Percentiles rank a stretch among this genome's conserved stretches.
phyloP scores from a whole-genome alignment of 2,797 vertebrate genomes.

The Acanthis flammea region DNA sequence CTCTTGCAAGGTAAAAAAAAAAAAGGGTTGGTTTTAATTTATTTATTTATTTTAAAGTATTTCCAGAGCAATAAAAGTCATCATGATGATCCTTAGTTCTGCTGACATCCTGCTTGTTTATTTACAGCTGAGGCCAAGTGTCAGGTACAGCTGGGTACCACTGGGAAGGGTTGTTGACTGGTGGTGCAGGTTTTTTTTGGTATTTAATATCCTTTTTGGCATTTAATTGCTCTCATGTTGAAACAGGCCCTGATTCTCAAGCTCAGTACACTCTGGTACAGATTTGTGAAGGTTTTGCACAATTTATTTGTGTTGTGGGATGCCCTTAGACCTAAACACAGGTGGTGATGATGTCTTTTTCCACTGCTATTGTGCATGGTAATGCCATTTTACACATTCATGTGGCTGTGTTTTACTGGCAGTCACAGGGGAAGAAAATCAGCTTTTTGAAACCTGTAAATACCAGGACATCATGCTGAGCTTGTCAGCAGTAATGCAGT shows the following conservation, averaged over 20 bases:
- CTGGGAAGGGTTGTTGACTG: not conserved
- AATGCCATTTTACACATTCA: rapidly evolving
- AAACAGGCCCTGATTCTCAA: not conserved
- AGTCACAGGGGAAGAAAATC: not conserved
- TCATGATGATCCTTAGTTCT: not conserved
- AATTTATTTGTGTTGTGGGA: not conserved
- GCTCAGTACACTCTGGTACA: not conserved
- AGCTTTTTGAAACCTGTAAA: not conserved
- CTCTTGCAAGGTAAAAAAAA: not conserved
- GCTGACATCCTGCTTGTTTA: not conserved
- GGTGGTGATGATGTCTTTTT: not conserved
- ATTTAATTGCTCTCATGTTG: not conserved
- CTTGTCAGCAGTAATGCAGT: not conserved
- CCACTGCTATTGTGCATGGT: rapidly evolving
- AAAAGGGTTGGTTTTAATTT: not conserved
- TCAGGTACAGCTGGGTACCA: not conserved
- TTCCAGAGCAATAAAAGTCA: not conserved
- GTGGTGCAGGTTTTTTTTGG: not conserved
- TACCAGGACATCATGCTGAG: too few species aligned
- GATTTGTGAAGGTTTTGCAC: not conserved
- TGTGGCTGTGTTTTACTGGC: not conserved
- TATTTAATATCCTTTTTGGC: not conserved
- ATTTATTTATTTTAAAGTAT: not conserved
- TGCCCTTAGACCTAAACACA: not conserved
- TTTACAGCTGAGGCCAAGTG: not conserved